Evolutionary conservation across 2,888 invertebrate species (phyloP).

Genomic region (Harpalus rubripes): DNA sequence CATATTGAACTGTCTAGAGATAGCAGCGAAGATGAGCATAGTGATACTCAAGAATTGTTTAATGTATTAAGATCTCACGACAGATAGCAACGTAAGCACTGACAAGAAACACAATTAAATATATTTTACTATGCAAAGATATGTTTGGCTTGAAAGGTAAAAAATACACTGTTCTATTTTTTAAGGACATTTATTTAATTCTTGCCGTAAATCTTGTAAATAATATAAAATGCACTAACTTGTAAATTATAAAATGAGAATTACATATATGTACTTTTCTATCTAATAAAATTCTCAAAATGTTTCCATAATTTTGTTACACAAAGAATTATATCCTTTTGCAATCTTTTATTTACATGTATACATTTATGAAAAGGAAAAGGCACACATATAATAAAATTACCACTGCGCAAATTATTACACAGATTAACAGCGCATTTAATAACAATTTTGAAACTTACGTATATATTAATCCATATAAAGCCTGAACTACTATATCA

Average conservation of each 20-base stretch:
- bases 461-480: neutral
- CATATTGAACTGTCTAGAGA: conserved; percentile 65
- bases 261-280: conserved; percentile 39
- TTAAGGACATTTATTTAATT: conserved; percentile 44
- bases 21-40: conserved; percentile 75
- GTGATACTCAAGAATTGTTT: conserved; percentile 78
- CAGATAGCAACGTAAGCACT: conserved; percentile 71
- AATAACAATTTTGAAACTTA: conserved; percentile 36
- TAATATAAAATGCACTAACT: conserved; percentile 44
- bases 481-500: too few species aligned
- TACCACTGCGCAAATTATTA: conserved; percentile 23
- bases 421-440: conserved; percentile 9
- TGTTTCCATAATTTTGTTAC: conserved; percentile 45
- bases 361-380: conserved; percentile 51
- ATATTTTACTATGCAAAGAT: neutral
- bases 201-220: conserved; percentile 49
- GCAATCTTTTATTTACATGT: conserved; percentile 30
- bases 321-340: conserved; percentile 22
- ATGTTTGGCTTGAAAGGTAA: conserved; percentile 19
- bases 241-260: conserved; percentile 38
- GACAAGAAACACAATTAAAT: neutral
- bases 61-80: conserved; percentile 77
- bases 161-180: conserved; percentile 38
- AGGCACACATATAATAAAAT: conserved; percentile 45
- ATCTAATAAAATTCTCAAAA: conserved; percentile 51